Evolutionary conservation across 2,888 invertebrate genomes (phyloP), one percentile per base, ranked within the genome.

Genomic region (Yponomeuta evonymella): DNA sequence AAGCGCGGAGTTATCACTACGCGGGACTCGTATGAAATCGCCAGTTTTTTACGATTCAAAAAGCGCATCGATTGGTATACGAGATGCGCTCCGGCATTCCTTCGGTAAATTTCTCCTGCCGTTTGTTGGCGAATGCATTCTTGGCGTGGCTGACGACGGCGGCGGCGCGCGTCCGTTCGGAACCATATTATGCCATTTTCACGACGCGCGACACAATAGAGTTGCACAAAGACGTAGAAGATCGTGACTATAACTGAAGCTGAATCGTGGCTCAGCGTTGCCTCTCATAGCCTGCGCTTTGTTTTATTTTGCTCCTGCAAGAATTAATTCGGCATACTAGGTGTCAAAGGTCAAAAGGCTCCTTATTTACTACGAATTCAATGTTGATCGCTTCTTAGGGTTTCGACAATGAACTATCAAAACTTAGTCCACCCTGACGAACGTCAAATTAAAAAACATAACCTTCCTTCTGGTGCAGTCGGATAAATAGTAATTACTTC

Each of bases 91-190:
- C 15, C 33, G 64, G 67, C 70, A 70, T 84, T 83, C 84, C 80
- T 76, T 75, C 74, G 76, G 73, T 80, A 80, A 79, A 79, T 87
- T 88, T 89, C 89, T 87, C 85, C 81, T 84, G 86, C 48, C 23
- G 69, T 62, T 30, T 58, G 70, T 65, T 23, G 48, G 65, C 15
- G 70, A 62, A 62, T 33, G 69, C 69, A 63, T 68, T 76, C 85
- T 79, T 80, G 85, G 85, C 87, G 87, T 79, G 48, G 64, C 64
- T 36, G n/a, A 30, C 69, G 67, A 63, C 70, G 70, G 51, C 68
- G 83, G 86, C 48, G 86, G 23, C 89, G 89, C 81, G 82, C 85
- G 81, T 76, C 86, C 88, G 88, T 82, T 88, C 84, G 90, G 89
- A 89, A 90, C 89, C 86, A 80, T 83, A 58, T 58, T 58, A 77